phyloP scores from a whole-genome alignment of 1,140 invertebrate species.

The Ditylenchus dipsaci region DNA sequence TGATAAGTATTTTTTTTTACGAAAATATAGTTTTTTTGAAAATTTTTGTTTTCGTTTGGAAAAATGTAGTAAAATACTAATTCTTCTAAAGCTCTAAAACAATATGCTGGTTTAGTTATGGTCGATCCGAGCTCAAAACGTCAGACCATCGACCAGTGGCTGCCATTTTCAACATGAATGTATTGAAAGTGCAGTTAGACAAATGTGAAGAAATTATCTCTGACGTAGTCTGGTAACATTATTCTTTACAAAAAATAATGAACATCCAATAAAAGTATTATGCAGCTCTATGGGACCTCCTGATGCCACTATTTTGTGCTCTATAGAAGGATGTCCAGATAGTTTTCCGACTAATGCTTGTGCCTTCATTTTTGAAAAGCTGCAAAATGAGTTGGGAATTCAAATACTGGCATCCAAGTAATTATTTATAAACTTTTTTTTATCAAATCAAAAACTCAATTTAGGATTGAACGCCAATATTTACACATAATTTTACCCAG shows the following conservation, averaged over 20 bases:
- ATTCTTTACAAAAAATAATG: not conserved
- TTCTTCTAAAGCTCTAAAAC: too few species aligned
- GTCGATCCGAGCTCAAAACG: constrained; percentile 86
- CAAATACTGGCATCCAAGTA: constrained; percentile 26
- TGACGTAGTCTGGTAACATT: constrained; percentile 40
- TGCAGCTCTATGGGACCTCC: constrained; percentile 52
- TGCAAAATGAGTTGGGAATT: constrained; percentile 36
- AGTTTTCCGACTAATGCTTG: constrained; percentile 43
- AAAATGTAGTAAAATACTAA: too few species aligned
- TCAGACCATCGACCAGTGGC: constrained; percentile 75
- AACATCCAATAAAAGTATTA: not conserved
- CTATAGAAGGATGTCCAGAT: constrained; percentile 20
- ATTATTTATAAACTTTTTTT: not conserved
- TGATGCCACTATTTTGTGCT: constrained; percentile 47
- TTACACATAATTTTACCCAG: constrained; percentile 45
- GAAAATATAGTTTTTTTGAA: too few species aligned
- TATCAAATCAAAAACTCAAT: constrained; percentile 4
- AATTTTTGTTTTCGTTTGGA: too few species aligned
- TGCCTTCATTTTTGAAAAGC: constrained; percentile 31
- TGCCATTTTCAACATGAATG: constrained; percentile 44
- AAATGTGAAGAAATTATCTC: constrained; percentile 39
- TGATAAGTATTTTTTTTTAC: too few species aligned
- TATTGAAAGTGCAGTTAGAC: constrained; percentile 32
- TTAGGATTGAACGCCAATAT: constrained; percentile 42
- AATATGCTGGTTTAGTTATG: constrained; percentile 59